A percentile compares a stretch with the other conserved stretches of the same genome.
phyloP scores from a whole-genome alignment of 2,797 vertebrate genomes.

The Darevskia mixta region DNA sequence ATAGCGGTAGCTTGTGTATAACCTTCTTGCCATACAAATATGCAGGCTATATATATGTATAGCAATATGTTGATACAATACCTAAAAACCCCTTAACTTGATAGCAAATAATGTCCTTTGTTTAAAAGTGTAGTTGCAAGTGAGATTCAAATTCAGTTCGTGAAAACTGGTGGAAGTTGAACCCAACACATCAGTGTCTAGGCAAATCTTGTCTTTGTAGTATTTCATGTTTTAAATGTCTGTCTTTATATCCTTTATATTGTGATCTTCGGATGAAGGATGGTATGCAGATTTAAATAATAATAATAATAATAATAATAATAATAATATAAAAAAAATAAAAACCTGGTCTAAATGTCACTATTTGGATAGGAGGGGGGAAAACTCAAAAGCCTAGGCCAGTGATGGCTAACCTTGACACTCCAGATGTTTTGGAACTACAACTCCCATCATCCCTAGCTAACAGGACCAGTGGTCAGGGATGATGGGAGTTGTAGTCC shows the following conservation, averaged over 20 bases:
- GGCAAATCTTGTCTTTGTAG: neutral
- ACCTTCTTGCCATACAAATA: neutral
- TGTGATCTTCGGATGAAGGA: no score
- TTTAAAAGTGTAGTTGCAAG: neutral
- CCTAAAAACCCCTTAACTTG: neutral
- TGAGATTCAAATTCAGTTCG: neutral
- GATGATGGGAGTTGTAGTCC: no score
- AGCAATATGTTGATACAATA: neutral
- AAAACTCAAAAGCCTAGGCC: neutral
- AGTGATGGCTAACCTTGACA: no score
- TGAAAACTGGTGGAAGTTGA: neutral
- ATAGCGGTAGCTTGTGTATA: neutral
- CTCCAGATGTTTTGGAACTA: no score
- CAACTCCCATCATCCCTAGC: no score
- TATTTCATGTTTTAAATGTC: neutral
- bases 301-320: no score
- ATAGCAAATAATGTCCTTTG: neutral
- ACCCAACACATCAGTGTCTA: neutral
- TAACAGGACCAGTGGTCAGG: no score
- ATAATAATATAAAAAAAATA: no score
- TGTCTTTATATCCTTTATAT: neutral
- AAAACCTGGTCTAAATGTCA: neutral
- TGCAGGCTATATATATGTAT: neutral
- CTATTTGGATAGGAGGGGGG: neutral
- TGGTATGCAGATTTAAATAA: no score